Conservation (phyloP, 2,113 vertebrate species). For the Parus major region DNA sequence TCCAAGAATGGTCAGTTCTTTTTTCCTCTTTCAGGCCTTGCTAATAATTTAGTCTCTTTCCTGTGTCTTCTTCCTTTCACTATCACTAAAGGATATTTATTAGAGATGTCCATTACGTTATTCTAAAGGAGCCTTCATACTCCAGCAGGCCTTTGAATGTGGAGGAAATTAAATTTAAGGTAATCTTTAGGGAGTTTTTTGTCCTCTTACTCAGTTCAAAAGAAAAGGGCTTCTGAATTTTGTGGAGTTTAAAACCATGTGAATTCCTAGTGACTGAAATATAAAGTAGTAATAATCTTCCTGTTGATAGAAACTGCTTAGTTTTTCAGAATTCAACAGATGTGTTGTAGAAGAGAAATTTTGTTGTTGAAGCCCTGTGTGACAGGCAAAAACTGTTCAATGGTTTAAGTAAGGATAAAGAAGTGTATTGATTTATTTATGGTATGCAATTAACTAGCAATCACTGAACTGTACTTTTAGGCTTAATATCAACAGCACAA, state of each 20-base stretch:
- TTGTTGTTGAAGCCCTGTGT: not conserved
- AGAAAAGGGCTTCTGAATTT: conserved; percentile 18
- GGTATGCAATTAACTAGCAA: not conserved
- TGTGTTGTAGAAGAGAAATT: not conserved
- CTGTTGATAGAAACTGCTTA: not conserved
- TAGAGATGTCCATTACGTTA: conserved; percentile 7
- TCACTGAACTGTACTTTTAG: not conserved
- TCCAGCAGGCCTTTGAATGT: not conserved
- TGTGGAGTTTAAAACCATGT: not conserved
- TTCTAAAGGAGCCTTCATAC: conserved; percentile 7
- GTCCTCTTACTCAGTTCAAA: not conserved
- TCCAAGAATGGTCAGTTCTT: conserved; percentile 6
- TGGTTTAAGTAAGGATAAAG: not conserved
- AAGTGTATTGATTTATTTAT: not conserved
- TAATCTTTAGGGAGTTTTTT: conserved; percentile 8
- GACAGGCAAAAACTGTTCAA: not conserved
- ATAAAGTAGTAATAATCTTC: not conserved
- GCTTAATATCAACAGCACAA: not conserved
- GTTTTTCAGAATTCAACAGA: not conserved
- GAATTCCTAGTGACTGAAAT: not conserved
- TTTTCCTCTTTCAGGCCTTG: not conserved
- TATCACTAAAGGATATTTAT: conserved; percentile 29
- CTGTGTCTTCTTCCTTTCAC: conserved; percentile 7
- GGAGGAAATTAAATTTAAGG: conserved; percentile 50
- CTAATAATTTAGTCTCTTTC: conserved; percentile 28